Evolutionary conservation across 2,797 vertebrate genomes (phyloP).

Genomic region (Argya squamiceps): DNA sequence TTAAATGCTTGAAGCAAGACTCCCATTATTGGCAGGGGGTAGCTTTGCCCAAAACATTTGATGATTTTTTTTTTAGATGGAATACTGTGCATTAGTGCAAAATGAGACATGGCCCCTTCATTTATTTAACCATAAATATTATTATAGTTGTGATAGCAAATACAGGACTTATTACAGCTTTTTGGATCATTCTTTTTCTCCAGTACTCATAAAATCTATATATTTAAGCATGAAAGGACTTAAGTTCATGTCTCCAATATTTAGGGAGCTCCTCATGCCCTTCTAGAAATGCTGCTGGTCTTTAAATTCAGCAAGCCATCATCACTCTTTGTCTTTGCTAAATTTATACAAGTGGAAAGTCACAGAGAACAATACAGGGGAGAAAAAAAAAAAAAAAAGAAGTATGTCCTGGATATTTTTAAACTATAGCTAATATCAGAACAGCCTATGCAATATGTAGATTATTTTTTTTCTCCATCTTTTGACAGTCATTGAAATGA

Average conservation of each 20-base stretch:
- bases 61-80: not conserved
- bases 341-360: not conserved
- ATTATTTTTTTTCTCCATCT: not conserved
- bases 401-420: not conserved
- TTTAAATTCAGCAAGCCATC: not conserved
- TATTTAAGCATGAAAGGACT: not conserved
- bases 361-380: not conserved
- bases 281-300: not conserved
- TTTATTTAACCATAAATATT: not conserved
- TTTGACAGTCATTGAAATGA: not conserved
- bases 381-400: not conserved
- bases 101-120: not conserved
- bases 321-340: not conserved
- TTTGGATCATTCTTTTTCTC: not conserved
- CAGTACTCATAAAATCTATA: not conserved
- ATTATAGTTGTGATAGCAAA: not conserved
- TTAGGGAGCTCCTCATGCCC: not conserved
- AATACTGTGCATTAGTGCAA: not conserved
- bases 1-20: not conserved
- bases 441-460: not conserved
- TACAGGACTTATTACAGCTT: not conserved
- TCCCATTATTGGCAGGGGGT: not conserved
- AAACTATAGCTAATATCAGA: not conserved
- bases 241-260: not conserved
- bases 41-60: not conserved